Evolutionary conservation across 1,140 invertebrate species (phyloP), one percentile per base, ranked within the genome.

Genomic region (Tetramorium parvispinum): DNA sequence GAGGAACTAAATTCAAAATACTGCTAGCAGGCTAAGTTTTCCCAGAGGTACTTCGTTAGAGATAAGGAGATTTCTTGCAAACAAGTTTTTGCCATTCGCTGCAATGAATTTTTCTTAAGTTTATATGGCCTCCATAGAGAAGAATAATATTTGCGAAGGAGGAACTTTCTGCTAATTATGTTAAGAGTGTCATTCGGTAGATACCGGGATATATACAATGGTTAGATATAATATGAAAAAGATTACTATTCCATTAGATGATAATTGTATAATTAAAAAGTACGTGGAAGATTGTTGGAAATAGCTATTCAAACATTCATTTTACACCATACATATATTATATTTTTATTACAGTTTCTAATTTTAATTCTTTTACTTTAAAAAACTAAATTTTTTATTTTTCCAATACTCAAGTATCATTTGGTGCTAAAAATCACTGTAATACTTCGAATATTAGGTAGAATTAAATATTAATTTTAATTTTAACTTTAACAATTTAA

Each of bases 11-110:
- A 89, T 77, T 85, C 71, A 78, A 90, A 68, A 82, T 46, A 66
- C 37, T 32, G 61, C 57, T 37, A 55, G 51, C 27, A 49, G 32
- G 46, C 83, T 83, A 91, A 79, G 75, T 85, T 91, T 89, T 53
- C 77, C 55, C 51, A 61, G 87, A 59, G 73, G 32, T 66, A 91
- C 89, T 86, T 91, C 86, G 83, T 91, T 89, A 88, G 85, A 89
- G 88, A 89, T 91, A 88, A 73, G 85, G 78, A 86, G 83, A 85
- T 91, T 61, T 24, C 68, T 89, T 89, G 49, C 85, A 77, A 82
- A 88, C 63, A 83, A 85, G 77, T 88, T 88, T 88, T 88, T 55
- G 57, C 88, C 83, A 85, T 88, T 86, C 66, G 13, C 82, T 49
- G 57, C 43, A 81, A 86, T 46, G 76, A 85, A 87, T 91, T 86